Percentiles rank a stretch among this genome's conserved stretches.
These are phyloP conservation scores for Falco cherrug DNA, from an alignment of 2,797 vertebrate genomes.

Conservation along the genomic window DNA sequence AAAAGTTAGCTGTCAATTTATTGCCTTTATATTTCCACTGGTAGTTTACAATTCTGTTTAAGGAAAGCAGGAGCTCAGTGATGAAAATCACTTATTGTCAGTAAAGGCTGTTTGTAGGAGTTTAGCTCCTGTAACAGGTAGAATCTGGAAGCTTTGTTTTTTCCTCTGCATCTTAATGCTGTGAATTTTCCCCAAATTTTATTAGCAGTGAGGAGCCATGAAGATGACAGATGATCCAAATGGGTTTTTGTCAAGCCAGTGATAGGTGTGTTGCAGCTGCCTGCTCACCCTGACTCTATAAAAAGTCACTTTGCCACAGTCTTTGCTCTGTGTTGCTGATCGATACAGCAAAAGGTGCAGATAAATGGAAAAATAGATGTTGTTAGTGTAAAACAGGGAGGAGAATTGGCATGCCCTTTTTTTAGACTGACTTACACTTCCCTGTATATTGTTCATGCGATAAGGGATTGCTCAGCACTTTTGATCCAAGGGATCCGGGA, in stretches of 20 bases:
- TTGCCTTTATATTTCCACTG: not conserved
- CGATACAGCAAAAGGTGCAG: not conserved
- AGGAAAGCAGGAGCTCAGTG: not conserved
- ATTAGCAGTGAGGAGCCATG: not conserved
- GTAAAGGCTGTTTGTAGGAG: not conserved
- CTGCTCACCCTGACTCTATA: not conserved
- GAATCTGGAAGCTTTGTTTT: not conserved
- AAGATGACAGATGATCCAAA: not conserved
- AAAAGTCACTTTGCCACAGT: not conserved
- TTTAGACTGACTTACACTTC: not conserved
- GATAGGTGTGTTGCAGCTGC: not conserved
- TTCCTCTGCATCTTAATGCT: not conserved
- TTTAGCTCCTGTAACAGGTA: not conserved
- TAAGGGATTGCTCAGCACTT: not conserved
- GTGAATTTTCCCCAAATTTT: not conserved
- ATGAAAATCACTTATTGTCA: not conserved
- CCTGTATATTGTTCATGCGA: fast-evolving
- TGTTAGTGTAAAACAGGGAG: not conserved
- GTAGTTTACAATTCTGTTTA: not conserved
- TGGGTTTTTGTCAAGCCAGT: not conserved
- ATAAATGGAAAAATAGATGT: not conserved
- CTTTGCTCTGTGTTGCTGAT: not conserved
- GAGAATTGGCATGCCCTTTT: not conserved
- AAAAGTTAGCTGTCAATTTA: not conserved
- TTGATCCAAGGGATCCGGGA: not conserved